Base-by-base conservation (phyloP, 2,888 invertebrate species). In the Drosophila cognata region DNA sequence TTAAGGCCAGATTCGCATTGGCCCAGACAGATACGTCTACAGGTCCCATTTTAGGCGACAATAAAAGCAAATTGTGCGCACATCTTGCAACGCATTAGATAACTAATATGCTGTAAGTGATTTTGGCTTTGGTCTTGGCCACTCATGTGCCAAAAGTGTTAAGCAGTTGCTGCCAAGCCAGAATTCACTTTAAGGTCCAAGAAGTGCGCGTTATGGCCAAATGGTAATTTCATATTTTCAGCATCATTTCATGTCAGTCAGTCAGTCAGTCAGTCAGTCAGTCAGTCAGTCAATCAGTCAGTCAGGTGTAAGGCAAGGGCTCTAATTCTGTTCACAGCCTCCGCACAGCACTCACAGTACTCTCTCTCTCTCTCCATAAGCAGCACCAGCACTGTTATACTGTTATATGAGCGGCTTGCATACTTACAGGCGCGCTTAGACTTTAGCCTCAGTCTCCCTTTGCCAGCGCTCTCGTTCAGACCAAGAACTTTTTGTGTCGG, bases 381-480 rank as follows among this genome's bases (percentile, higher is more conserved):
- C 58, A 29, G 35, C 25, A 41, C 8, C 8, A 29, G 6, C 46
- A 53, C 73, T 77, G 73, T 66, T 53, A 76, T 80, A 83, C 81
- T 84, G 82, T 81, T 76, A 81, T 82, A 79, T 69, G 25, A 29
- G 13, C 11, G 56, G 36, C 55, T 60, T 89, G 88, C 85, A 87
- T 88, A 88, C 88, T 88, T 82, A 71, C 67, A 64, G 75, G 80
- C 79, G 76, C 57, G 70, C 71, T 38, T 29, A n/a, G 48, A 41
- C 61, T 50, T 33, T 48, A 56, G 55, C 61, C 70, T 87, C 82
- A 85, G 84, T 85, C 84, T 85, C 84, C 84, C 77, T 73, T 87
- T 79, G 84, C 79, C 87, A 84, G 84, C 72, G 84, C 77, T 89
- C 77, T 71, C 79, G 82, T 87, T 53, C 71, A 84, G 78, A 81